These are phyloP conservation scores for Hylia prasina DNA, from an alignment of 2,113 vertebrate genomes.

Conservation along the genomic window DNA sequence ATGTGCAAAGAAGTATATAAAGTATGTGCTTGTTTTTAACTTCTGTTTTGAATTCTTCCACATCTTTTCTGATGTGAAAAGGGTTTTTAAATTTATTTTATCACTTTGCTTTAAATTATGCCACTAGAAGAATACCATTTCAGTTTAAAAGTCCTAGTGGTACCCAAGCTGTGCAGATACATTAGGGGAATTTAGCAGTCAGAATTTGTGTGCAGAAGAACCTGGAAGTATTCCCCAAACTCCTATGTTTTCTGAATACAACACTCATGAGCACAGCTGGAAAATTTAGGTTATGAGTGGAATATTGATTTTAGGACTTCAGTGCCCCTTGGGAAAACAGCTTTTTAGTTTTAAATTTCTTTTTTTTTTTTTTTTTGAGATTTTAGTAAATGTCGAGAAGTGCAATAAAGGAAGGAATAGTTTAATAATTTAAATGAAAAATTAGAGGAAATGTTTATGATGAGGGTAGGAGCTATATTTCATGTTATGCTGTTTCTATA, in stretches of 20 bases:
- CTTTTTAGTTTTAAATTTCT: not conserved
- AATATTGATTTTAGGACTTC: conserved; percentile 8
- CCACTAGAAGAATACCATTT: not conserved
- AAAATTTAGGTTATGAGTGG: not conserved
- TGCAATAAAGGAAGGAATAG: not conserved
- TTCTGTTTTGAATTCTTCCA: not conserved
- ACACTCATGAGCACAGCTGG: not conserved
- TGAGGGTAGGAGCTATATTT: not conserved
- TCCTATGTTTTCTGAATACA: not conserved
- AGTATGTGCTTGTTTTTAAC: not conserved
- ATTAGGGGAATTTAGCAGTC: not conserved
- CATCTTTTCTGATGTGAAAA: not conserved
- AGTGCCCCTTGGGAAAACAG: not conserved
- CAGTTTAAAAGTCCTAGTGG: not conserved
- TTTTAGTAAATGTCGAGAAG: not conserved
- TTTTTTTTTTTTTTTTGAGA: not conserved
- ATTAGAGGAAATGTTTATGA: not conserved
- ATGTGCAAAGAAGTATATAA: not conserved
- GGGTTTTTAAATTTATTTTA: not conserved
- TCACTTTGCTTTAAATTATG: not conserved
- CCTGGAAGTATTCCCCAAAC: not conserved
- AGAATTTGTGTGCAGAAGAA: not conserved
- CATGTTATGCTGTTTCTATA: not conserved
- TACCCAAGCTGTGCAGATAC: not conserved
- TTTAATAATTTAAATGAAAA: not conserved